Conservation (phyloP, 2,797 vertebrate genomes). For the Enteromius unitaeniatus region DNA sequence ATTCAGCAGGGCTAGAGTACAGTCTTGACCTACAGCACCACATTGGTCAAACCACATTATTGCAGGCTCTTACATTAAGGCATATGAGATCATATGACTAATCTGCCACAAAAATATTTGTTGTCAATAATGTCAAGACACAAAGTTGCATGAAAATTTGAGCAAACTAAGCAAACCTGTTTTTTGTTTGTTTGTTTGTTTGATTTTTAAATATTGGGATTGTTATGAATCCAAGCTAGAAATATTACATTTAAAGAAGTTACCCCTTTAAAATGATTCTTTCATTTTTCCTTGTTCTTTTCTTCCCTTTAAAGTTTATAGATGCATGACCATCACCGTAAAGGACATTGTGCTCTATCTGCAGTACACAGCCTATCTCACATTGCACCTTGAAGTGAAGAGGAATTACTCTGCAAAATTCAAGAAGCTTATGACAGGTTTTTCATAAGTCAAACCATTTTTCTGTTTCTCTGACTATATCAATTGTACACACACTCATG, state of each 20-base stretch:
- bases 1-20: too few species aligned
- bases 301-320: conserved; percentile 1
- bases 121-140: neutral
- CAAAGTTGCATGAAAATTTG: neutral
- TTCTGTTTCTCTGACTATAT: conserved; percentile 7
- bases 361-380: neutral
- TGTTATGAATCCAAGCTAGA: neutral
- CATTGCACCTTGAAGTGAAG: conserved; percentile 16
- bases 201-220: neutral
- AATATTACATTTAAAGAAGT: neutral
- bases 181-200: too few species aligned
- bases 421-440: conserved; percentile 21
- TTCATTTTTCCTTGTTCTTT: neutral
- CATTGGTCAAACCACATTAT: too few species aligned
- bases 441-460: neutral
- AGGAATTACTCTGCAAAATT: conserved; percentile 28
- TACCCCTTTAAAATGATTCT: neutral
- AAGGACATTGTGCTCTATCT: conserved; percentile 13
- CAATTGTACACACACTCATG: conserved; percentile 31
- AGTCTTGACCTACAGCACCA: too few species aligned
- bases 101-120: too few species aligned
- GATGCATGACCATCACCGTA: neutral
- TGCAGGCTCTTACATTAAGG: too few species aligned
- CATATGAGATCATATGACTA: too few species aligned
- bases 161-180: neutral